These are phyloP conservation scores for Amorpha juglandis DNA, from an alignment of 2,888 invertebrate species.

Conservation along the genomic window DNA sequence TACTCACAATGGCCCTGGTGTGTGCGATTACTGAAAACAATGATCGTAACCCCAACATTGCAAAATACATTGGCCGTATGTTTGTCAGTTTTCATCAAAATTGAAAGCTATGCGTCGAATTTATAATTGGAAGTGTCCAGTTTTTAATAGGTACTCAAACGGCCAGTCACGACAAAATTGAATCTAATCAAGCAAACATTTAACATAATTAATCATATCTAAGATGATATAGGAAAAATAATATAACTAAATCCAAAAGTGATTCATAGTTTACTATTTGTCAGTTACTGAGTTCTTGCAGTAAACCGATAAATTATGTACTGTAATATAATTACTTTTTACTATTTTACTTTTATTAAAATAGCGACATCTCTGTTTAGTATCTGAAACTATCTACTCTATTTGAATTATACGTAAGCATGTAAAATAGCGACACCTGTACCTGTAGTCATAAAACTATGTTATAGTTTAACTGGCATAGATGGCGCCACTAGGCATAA, in stretches of 20 bases:
- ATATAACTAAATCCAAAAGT: too few species aligned
- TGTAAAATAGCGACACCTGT: neutral
- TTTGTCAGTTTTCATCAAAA: neutral
- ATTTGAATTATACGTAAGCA: neutral
- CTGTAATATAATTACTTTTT: too few species aligned
- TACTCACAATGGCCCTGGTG: slow-evolving; percentile 39
- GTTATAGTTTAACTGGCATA: neutral
- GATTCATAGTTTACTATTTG: too few species aligned
- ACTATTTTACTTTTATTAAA: too few species aligned
- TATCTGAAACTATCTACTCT: neutral
- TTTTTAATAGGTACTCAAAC: neutral
- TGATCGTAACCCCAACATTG: slow-evolving; percentile 42
- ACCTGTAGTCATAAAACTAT: neutral
- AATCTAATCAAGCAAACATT: too few species aligned
- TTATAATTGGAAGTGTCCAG: neutral
- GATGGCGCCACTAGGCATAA: neutral
- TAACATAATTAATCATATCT: too few species aligned
- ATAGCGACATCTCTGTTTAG: neutral
- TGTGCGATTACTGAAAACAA: slow-evolving; percentile 41
- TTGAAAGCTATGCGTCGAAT: neutral
- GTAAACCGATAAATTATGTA: too few species aligned
- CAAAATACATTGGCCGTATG: neutral
- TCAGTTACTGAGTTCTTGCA: too few species aligned
- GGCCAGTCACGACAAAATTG: neutral
- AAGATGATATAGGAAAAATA: too few species aligned